These are phyloP conservation scores for Azemiops feae DNA, from an alignment of 2,113 vertebrate genomes.

Conservation along the genomic window DNA sequence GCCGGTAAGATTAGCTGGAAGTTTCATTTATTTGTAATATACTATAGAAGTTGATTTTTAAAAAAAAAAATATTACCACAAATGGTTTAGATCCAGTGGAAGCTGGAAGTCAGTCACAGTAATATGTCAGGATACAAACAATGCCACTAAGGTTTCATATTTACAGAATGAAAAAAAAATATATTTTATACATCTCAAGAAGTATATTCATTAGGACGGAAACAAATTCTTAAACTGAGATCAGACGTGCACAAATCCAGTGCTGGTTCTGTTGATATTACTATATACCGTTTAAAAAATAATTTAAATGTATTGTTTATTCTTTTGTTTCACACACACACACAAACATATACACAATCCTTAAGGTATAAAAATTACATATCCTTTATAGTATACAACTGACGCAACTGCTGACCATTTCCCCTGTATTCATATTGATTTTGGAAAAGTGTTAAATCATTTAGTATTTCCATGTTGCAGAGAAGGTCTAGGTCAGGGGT, in stretches of 20 bases:
- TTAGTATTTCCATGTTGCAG: constrained; percentile 38
- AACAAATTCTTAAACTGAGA: constrained; percentile 6
- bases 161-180: background rate
- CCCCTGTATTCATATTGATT: constrained; percentile 38
- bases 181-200: background rate
- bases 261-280: background rate
- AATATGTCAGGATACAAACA: background rate
- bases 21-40: background rate
- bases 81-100: background rate
- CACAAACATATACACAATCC: background rate
- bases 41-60: background rate
- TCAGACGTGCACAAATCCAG: constrained; percentile 46
- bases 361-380: background rate
- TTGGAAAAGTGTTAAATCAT: constrained; percentile 56
- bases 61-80: background rate
- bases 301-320: constrained; percentile 41
- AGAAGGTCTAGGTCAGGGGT: constrained; percentile 39
- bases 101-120: background rate
- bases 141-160: background rate
- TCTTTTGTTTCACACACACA: constrained; percentile 38
- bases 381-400: background rate
- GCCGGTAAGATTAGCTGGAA: background rate
- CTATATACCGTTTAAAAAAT: constrained; percentile 30
- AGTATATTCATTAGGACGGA: constrained; percentile 31
- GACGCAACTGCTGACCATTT: background rate